These are phyloP conservation scores for Dichetophora obliterata DNA, from an alignment of 2,888 invertebrate species.

Conservation along the genomic window DNA sequence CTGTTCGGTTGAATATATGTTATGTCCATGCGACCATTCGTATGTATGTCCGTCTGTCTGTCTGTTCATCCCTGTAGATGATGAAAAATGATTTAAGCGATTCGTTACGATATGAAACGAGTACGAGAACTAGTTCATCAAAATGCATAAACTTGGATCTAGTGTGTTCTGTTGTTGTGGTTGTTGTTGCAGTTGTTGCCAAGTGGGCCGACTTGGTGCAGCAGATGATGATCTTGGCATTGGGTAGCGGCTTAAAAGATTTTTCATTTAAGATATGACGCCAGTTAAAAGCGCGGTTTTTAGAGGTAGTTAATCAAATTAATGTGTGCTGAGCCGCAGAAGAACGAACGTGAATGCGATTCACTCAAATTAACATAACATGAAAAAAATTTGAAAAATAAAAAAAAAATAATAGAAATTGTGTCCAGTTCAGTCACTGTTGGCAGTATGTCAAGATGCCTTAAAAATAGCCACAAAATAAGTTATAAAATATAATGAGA, in stretches of 20 bases:
- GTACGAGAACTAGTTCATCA: constrained; percentile 31
- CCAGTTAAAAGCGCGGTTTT: constrained; percentile 65
- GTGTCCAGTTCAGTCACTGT: neutral
- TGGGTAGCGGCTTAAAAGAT: constrained; percentile 59
- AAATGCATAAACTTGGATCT: constrained; percentile 20
- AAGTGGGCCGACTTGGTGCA: constrained; percentile 25
- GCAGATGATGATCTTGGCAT: constrained; percentile 39
- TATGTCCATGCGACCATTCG: neutral
- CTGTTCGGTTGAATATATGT: neutral
- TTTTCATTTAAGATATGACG: constrained; percentile 63
- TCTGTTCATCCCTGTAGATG: constrained; percentile 13
- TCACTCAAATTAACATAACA: constrained; percentile 16
- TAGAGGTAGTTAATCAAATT: constrained; percentile 65
- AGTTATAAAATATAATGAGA: neutral
- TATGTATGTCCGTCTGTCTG: neutral
- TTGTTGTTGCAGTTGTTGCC: neutral
- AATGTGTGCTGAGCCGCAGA: constrained; percentile 57
- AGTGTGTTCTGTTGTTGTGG: neutral
- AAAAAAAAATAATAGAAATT: neutral
- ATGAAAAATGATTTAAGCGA: constrained; percentile 35
- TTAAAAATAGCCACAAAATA: neutral
- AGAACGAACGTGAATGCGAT: constrained; percentile 3
- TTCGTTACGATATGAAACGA: constrained; percentile 19
- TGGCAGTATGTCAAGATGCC: neutral
- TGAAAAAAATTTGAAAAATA: neutral